Evolutionary conservation across 2,113 vertebrate species (phyloP).

Genomic region (Ceyx melanurus): DNA sequence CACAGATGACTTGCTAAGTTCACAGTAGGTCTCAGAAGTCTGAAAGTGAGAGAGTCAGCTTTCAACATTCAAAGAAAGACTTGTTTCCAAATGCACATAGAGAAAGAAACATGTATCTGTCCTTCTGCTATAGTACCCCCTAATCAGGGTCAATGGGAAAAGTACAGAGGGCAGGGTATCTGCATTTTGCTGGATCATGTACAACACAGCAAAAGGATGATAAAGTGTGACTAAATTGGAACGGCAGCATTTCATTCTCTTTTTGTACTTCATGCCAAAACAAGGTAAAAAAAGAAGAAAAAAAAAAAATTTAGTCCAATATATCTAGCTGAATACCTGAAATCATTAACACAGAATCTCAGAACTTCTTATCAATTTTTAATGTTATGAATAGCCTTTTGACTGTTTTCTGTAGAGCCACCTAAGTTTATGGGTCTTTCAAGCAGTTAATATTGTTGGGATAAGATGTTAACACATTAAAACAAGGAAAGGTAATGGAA

Average conservation of each 20-base stretch:
- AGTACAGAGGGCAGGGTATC: neutral
- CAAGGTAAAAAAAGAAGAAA: neutral
- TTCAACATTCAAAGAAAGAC: neutral
- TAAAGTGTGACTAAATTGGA: neutral
- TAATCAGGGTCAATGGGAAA: constrained; percentile 8
- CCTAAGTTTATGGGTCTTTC: neutral
- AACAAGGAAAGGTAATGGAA: neutral
- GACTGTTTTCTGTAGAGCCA: neutral
- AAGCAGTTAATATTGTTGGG: neutral
- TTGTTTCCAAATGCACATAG: neutral
- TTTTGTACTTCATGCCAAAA: neutral
- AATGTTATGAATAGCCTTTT: neutral
- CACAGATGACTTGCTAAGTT: constrained; percentile 31
- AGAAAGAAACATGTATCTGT: neutral
- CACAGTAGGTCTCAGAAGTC: constrained; percentile 34
- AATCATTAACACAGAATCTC: neutral
- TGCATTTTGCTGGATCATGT: constrained; percentile 24
- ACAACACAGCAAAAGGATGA: neutral
- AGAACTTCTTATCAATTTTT: neutral
- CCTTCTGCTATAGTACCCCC: neutral
- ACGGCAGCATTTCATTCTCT: neutral
- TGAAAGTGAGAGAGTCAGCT: constrained; percentile 12
- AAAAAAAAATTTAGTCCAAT: neutral
- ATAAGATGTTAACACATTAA: neutral
- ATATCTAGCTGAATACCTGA: neutral